Conservation (phyloP, 2,113 vertebrate species). For the Alouatta palliata region DNA sequence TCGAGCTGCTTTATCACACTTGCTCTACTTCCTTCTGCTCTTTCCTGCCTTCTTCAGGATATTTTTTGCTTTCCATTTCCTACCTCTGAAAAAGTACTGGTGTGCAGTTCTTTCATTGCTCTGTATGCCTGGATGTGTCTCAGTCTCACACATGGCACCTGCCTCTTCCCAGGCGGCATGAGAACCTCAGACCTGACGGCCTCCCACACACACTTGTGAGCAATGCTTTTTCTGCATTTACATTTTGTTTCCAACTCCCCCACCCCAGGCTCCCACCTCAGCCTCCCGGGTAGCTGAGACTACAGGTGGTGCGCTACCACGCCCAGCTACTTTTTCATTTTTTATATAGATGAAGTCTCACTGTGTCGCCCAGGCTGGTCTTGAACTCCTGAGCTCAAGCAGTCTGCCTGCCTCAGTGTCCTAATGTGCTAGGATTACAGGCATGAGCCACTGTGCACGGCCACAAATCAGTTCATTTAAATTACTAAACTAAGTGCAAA, state of each 20-base stretch:
- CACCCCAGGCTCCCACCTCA: background rate
- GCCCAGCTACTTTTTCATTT: background rate
- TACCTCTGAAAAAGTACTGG: background rate
- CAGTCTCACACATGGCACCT: background rate
- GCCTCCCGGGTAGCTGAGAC: background rate
- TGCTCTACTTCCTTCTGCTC: background rate
- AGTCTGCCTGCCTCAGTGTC: background rate
- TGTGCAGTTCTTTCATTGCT: background rate
- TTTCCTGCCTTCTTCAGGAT: background rate
- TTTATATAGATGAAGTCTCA: background rate
- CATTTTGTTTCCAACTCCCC: background rate
- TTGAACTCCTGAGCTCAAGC: background rate
- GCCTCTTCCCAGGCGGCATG: background rate
- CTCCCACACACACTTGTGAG: background rate
- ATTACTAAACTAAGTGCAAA: background rate
- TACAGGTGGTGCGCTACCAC: background rate
- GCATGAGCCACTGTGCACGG: background rate
- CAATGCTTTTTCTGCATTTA: background rate
- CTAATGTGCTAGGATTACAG: background rate
- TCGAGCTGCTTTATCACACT: background rate
- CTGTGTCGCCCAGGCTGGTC: background rate
- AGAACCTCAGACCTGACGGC: background rate
- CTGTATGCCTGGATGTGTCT: background rate
- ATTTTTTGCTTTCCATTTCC: background rate
- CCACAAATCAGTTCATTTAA: background rate